These are phyloP conservation scores for Kryptolebias marmoratus DNA, from an alignment of 2,113 vertebrate species.

Conservation along the genomic window DNA sequence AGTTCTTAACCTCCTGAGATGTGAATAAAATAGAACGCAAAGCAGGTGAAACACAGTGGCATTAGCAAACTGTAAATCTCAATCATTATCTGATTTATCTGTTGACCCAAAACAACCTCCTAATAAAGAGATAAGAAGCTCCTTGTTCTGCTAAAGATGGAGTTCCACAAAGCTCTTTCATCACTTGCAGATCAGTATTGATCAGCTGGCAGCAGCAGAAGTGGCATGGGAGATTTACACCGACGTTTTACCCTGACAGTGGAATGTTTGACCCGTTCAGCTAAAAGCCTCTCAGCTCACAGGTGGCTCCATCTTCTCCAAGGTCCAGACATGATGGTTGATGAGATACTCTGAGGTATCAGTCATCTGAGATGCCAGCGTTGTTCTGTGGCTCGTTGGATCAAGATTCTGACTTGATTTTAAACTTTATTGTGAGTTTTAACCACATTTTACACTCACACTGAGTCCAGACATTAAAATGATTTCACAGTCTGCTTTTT, in stretches of 20 bases:
- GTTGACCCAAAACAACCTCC: conserved; percentile 27
- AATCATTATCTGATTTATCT: conserved; percentile 32
- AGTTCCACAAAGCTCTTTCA: conserved; percentile 55
- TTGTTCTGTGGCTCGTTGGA: not conserved
- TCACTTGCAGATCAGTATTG: conserved; percentile 76
- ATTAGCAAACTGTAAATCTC: conserved; percentile 1
- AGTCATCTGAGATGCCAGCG: conserved; percentile 7
- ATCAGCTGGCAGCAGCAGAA: conserved; percentile 50
- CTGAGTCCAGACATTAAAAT: conserved; percentile 39
- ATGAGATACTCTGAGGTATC: conserved; percentile 54
- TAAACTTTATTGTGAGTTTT: not conserved
- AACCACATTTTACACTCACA: conserved; percentile 39
- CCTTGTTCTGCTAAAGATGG: conserved; percentile 20
- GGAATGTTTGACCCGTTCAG: conserved; percentile 58
- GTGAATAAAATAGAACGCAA: not conserved
- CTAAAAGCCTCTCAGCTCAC: conserved; percentile 64
- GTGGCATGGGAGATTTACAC: conserved; percentile 60
- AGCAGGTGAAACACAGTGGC: conserved; percentile 6
- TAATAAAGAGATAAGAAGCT: conserved; percentile 45
- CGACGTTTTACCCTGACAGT: conserved; percentile 39
- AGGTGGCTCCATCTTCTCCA: conserved; percentile 37
- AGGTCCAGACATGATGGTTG: conserved; percentile 41
- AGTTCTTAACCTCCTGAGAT: not conserved
- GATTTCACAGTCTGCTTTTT: conserved; percentile 41
- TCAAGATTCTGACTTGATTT: not conserved